Conservation (phyloP, 1,140 invertebrate genomes). For the Eulimnadia texana region DNA sequence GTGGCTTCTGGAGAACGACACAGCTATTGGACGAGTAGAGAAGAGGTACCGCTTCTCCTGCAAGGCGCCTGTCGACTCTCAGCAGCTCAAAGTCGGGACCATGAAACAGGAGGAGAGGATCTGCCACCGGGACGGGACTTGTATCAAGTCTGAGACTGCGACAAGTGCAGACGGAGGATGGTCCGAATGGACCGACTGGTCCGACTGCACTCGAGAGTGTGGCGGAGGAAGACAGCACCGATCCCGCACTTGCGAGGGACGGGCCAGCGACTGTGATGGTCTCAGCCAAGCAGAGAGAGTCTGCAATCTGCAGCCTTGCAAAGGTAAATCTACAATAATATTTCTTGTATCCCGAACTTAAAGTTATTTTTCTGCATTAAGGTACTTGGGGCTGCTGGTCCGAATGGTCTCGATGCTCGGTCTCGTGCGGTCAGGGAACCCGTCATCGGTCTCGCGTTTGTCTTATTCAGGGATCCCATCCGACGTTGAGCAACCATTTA, state of each 20-base stretch:
- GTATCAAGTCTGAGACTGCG: conserved; percentile 28
- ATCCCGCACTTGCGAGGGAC: conserved; percentile 10
- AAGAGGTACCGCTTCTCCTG: conserved; percentile 61
- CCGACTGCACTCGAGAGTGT: conserved; percentile 7
- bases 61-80: conserved; percentile 52
- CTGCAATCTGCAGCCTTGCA: conserved; percentile 14
- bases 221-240: conserved; percentile 11
- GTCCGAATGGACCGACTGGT: conserved; percentile 14
- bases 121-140: conserved; percentile 44
- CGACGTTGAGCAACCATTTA: conserved; percentile 30
- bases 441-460: conserved; percentile 43
- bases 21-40: conserved; percentile 45
- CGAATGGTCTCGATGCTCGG: conserved; percentile 62
- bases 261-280: conserved; percentile 11
- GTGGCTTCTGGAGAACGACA: conserved; percentile 43
- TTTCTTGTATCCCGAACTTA: too few species aligned
- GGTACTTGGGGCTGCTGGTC: conserved; percentile 68
- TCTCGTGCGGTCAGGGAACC: conserved; percentile 52
- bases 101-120: conserved; percentile 62
- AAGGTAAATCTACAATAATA: conserved; percentile 6
- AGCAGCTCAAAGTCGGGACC: conserved; percentile 41
- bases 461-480: conserved; percentile 19
- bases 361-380: conserved; percentile 20
- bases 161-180: conserved; percentile 7
- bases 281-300: conserved; percentile 8